These are phyloP conservation scores for Aurelia sp. DNA, from an alignment of 30 jellyfish, hydroid and myxozoan species.

Conservation along the genomic window DNA sequence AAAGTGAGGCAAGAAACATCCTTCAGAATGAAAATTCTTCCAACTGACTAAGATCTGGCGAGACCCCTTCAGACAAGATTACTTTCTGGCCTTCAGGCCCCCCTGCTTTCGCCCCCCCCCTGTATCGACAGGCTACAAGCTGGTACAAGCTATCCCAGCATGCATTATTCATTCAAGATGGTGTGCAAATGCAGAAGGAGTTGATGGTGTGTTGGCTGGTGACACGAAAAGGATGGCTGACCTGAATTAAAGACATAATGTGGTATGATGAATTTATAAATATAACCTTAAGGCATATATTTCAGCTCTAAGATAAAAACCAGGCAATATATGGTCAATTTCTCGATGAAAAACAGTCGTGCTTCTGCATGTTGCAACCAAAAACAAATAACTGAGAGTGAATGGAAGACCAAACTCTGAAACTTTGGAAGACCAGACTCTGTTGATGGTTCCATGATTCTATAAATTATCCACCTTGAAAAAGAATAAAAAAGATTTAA, in stretches of 20 bases:
- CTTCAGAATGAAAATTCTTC: too few relatives aligned
- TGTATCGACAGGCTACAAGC: not conserved
- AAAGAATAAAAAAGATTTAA: too few relatives aligned
- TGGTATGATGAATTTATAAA: constrained; percentile 2
- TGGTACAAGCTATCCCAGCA: constrained; percentile 57
- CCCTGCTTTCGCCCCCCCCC: not conserved
- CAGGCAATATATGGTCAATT: not conserved
- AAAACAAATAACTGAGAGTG: too few relatives aligned
- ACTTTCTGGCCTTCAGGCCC: too few relatives aligned
- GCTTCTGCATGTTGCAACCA: not conserved
- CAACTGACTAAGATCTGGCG: too few relatives aligned
- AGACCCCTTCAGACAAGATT: too few relatives aligned
- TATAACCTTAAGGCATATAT: not conserved
- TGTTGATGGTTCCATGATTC: constrained; percentile 24
- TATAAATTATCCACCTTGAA: not conserved
- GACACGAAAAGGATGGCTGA: constrained; percentile 4
- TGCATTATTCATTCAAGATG: constrained; percentile 21
- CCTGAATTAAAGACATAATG: not conserved
- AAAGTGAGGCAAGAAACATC: too few relatives aligned
- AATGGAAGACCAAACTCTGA: not conserved
- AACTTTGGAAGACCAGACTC: constrained; percentile 25
- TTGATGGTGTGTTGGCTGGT: constrained; percentile 20
- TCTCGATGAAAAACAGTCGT: not conserved
- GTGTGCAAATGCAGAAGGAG: constrained; percentile 60
- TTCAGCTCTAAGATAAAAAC: not conserved